These are phyloP conservation scores for Daboia siamensis DNA, from an alignment of 2,113 vertebrate genomes.

Conservation along the genomic window DNA sequence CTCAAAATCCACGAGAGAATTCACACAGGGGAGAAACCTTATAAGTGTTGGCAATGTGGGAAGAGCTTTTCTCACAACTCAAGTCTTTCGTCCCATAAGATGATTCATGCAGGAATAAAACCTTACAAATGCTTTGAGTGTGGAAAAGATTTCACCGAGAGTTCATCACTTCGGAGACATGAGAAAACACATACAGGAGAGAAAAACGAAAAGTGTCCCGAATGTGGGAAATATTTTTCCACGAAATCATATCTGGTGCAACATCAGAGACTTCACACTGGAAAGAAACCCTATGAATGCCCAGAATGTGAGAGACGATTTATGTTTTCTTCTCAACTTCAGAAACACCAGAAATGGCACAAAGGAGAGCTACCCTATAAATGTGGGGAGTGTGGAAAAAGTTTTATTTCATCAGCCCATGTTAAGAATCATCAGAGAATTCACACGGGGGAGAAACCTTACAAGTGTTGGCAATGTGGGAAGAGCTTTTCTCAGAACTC, in stretches of 20 bases:
- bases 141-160: too few species aligned
- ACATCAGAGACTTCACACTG: background rate
- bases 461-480: too few species aligned
- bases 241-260: fast-evolving
- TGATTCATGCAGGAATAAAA: too few species aligned
- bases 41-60: too few species aligned
- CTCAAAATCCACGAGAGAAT: background rate
- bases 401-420: too few species aligned
- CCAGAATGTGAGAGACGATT: background rate
- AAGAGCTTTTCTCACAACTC: too few species aligned
- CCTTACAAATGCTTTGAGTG: too few species aligned
- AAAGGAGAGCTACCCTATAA: background rate
- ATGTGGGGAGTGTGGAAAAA: too few species aligned
- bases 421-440: background rate
- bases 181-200: too few species aligned
- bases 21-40: background rate
- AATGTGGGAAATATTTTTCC: background rate
- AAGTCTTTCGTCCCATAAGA: too few species aligned
- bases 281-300: background rate
- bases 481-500: too few species aligned
- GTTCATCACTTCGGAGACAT: too few species aligned
- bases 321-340: fast-evolving
- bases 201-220: background rate
- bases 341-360: background rate
- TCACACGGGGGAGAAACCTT: background rate